Conservation (phyloP, 2,888 invertebrate species). For the Eupithecia insigniata region DNA sequence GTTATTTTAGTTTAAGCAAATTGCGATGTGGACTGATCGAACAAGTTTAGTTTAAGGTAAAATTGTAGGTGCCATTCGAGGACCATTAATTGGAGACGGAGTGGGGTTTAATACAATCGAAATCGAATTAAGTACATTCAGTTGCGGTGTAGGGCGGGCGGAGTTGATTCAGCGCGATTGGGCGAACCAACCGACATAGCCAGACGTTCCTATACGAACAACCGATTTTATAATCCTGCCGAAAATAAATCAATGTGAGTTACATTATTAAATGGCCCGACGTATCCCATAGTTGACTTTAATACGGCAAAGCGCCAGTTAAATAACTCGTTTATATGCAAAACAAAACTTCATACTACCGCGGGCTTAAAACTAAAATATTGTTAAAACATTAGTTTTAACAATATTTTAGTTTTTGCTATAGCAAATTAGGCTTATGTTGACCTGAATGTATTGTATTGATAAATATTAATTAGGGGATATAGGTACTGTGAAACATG, state of each 20-base stretch:
- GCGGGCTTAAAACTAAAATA: constrained; percentile 65
- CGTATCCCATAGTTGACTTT: constrained; percentile 62
- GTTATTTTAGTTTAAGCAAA: constrained; percentile 32
- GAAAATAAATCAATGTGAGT: constrained; percentile 31
- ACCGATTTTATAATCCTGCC: constrained; percentile 25
- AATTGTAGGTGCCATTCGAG: constrained; percentile 66
- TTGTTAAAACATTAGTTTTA: constrained; percentile 54
- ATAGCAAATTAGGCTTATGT: constrained; percentile 58
- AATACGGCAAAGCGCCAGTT: constrained; percentile 54
- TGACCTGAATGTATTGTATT: constrained; percentile 38
- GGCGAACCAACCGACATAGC: constrained; percentile 60
- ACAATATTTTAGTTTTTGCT: too few species aligned
- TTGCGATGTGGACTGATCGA: constrained; percentile 33
- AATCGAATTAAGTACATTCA: constrained; percentile 82
- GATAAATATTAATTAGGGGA: background rate
- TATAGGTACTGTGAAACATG: background rate
- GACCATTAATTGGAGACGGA: constrained; percentile 75
- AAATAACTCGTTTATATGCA: constrained; percentile 68
- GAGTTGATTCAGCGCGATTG: constrained; percentile 78
- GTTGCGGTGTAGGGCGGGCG: constrained; percentile 72
- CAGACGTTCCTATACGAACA: constrained; percentile 30
- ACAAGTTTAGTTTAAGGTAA: constrained; percentile 43
- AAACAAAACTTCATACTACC: constrained; percentile 71
- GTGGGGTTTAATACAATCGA: constrained; percentile 80
- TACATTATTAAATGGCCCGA: constrained; percentile 62